A percentile compares a stretch with the other conserved stretches of the same genome.
Conservation (phyloP, 2,113 vertebrate genomes). For the Hemiprocne comata region DNA sequence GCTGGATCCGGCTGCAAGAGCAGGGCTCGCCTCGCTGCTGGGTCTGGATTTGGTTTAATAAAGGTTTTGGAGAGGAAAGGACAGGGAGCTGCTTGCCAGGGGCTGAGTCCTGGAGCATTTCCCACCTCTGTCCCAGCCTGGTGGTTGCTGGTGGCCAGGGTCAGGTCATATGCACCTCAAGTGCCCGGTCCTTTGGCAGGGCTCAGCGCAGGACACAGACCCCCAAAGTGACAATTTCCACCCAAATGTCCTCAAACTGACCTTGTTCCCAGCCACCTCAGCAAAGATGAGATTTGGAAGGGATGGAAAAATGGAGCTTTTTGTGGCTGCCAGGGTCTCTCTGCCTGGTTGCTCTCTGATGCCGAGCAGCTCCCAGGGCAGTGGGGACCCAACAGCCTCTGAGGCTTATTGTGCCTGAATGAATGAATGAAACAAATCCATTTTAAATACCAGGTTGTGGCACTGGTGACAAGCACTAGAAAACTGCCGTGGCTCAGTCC, state of each 20-base stretch:
- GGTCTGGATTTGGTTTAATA: not conserved
- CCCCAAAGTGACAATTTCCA: not conserved
- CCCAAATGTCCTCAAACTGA: not conserved
- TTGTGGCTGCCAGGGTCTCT: not conserved
- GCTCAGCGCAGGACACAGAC: not conserved
- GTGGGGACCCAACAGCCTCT: not conserved
- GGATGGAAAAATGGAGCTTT: not conserved
- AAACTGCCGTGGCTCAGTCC: not conserved
- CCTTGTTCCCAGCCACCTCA: not conserved
- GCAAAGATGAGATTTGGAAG: not conserved
- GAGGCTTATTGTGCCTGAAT: not conserved
- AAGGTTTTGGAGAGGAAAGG: not conserved
- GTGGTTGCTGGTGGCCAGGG: not conserved
- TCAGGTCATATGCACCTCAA: fast-evolving
- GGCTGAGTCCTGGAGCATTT: not conserved
- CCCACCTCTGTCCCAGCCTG: not conserved
- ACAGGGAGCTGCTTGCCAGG: not conserved
- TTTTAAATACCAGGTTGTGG: not conserved
- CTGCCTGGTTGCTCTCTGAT: not conserved
- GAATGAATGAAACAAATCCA: not conserved
- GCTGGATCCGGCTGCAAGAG: not conserved
- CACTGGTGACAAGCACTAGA: not conserved
- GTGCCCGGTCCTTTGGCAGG: not conserved
- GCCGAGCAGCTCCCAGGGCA: not conserved
- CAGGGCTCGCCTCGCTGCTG: not conserved